Evolutionary conservation across 2,888 invertebrate genomes (phyloP), one percentile per base, ranked within the genome.

Genomic region (Hipparchia semele): DNA sequence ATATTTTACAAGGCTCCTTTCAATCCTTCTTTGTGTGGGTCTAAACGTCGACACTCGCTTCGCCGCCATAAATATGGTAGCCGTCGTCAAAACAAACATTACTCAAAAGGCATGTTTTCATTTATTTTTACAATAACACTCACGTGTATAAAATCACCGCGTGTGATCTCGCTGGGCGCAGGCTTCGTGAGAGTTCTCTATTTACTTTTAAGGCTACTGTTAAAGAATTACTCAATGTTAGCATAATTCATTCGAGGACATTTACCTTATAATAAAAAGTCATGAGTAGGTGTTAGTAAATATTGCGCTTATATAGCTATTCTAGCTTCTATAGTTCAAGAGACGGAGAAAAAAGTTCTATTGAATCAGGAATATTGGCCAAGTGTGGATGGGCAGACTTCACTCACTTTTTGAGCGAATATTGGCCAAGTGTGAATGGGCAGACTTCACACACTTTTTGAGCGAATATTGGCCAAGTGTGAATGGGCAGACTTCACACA

Each of bases 21-120:
- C 89, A 91, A 91, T 90, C 88, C 86, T 85, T 85, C 91, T 89
- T 90, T 89, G 93, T 91, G 94, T 93, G 93, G 92, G 92, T 92
- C 92, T 84, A 84, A 85, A 83, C 84, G 88, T 88, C 88, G 86
- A 86, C 90, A 88, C 87, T 83, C 82, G 80, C 79, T 82, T 79
- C 80, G 76, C 78, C 82, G 82, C 81, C 82, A 82, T 87, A 86
- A 89, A 90, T 88, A 87, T 87, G 85, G 86, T 86, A 84, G 86
- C 84, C 80, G 81, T 81, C 84, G 90, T 88, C 90, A 90, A 89
- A 94, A 92, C 89, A 94, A 92, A 91, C 90, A 90, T 90, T 85
- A 90, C 88, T 89, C 88, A 88, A 87, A 90, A 89, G 83, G 82
- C 80, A 84, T 89, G 87, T 90, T 89, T 90, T 86, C 86, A 90